Conservation (phyloP, 2,888 invertebrate genomes). For the Prosopocoilus inquinatus region DNA sequence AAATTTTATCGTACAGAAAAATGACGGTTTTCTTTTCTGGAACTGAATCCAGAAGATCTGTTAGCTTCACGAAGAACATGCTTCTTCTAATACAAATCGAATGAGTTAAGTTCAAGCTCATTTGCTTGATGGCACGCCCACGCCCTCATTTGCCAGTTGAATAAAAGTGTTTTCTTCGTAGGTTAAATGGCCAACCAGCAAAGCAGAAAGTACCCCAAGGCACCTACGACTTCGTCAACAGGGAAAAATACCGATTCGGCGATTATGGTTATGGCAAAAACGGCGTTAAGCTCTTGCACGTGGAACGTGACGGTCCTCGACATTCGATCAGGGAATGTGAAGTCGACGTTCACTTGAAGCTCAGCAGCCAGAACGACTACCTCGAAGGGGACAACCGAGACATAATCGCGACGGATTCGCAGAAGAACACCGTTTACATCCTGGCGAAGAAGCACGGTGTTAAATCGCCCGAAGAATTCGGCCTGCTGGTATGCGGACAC, state of each 20-base stretch:
- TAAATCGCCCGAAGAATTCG: constrained; percentile 75
- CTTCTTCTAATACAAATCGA: no score
- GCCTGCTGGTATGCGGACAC: constrained; percentile 68
- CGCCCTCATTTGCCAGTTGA: no score
- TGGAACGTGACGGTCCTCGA: constrained; percentile 63
- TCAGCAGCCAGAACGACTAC: constrained; percentile 70
- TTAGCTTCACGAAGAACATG: no score
- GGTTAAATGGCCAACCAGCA: constrained; percentile 11
- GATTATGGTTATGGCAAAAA: constrained; percentile 74
- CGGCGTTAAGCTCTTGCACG: constrained; percentile 70
- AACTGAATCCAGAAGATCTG: no score
- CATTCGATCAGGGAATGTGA: constrained; percentile 75
- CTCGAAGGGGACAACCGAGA: constrained; percentile 71
- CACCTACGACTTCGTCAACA: constrained; percentile 18
- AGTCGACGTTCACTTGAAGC: constrained; percentile 68
- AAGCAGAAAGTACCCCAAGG: constrained; percentile 24
- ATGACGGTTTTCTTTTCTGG: no score
- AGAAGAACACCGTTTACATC: constrained; percentile 79
- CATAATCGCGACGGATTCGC: constrained; percentile 79
- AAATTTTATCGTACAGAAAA: no score
- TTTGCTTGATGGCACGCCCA: no score
- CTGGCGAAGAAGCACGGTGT: constrained; percentile 77
- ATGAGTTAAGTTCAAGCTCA: no score
- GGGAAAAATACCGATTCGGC: constrained; percentile 57
- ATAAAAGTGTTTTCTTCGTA: constrained; percentile 2